Percentiles rank a stretch among this genome's conserved stretches.
phyloP scores from a whole-genome alignment of 2,888 invertebrate species.

The Tineola bisselliella region DNA sequence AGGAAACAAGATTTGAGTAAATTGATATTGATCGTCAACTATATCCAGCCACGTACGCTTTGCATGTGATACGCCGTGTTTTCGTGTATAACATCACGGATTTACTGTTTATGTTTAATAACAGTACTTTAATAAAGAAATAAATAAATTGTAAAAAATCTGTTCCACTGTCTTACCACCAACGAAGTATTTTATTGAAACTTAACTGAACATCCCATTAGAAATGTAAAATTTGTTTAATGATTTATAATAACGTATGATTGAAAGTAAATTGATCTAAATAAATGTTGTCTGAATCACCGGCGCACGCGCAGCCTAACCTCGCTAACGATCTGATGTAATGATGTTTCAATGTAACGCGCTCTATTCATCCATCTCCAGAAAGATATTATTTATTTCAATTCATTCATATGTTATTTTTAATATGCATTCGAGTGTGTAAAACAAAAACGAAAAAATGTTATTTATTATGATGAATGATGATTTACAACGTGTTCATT shows the following conservation, averaged over 20 bases:
- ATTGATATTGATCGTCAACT: too few species aligned
- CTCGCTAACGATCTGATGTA: conserved; percentile 41
- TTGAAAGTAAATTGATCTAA: conserved; percentile 12
- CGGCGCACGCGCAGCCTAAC: conserved; percentile 29
- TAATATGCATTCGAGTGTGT: not conserved
- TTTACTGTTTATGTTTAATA: too few species aligned
- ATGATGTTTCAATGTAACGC: conserved; percentile 21
- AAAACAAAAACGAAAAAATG: conserved; percentile 2
- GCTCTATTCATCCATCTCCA: conserved; percentile 22
- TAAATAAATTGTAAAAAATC: too few species aligned
- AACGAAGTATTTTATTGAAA: not conserved
- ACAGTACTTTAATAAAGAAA: too few species aligned
- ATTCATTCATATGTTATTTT: conserved; percentile 18
- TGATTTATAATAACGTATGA: conserved; percentile 2
- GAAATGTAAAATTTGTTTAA: not conserved
- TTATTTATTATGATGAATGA: conserved; percentile 5
- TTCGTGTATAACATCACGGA: too few species aligned
- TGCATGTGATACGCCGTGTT: too few species aligned
- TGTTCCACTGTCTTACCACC: not conserved
- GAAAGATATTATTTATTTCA: conserved; percentile 23
- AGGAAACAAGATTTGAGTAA: too few species aligned
- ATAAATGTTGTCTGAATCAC: not conserved
- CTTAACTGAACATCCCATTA: not conserved
- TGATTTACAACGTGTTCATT: conserved; percentile 2
- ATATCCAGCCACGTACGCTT: too few species aligned